Base-by-base conservation (phyloP, 2,113 vertebrate species). In the Sisor rabdophorus region DNA sequence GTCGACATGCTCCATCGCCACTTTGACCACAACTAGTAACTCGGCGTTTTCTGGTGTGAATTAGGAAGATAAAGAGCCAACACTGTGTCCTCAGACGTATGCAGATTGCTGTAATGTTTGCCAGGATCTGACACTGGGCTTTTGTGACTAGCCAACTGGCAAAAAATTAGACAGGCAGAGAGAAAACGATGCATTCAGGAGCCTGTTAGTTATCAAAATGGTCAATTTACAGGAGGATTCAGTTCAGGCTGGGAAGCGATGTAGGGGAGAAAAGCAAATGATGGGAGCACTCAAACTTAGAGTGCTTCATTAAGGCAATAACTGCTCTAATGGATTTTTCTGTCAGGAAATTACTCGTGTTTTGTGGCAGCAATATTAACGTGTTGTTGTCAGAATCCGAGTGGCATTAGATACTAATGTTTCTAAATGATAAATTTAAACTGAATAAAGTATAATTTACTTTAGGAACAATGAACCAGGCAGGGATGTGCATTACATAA, bases 381-480 rank as follows among this genome's bases (percentile, higher is more conserved):
- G 32, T 59, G 60, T 76, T 76, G 52, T 56, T 73, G 67, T 54
- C 47, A 59, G 56, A 40, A 73, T 76, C 76, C 79, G 26, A 73
- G 24, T 47, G 26, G 77, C 47, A 73, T 65, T 73, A 79, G 48
- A 59, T 53, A 61, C 63, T 28, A 55, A 79, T 72, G 58, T 59
- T 79, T 73, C 70, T 64, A 81, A 78, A 79, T 58, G 76, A 79
- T 79, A 69, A 55, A 82, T 82, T 75, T 82, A 61, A 56, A 58
- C 30, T 15, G 53, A 76, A 76, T 76, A 76, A 68, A 68, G 40
- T 56, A 69, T 47, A 50, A 69, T 61, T 65, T 55, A 48, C 24
- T 48, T 59, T 59, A 82, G 53, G 69, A 76, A 82, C 77, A 81
- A 78, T 32, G 6, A 30, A 70, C 56, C 30, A 30, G 15, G 4